phyloP scores from a whole-genome alignment of 2,888 invertebrate genomes.

The Polyommatus icarus region DNA sequence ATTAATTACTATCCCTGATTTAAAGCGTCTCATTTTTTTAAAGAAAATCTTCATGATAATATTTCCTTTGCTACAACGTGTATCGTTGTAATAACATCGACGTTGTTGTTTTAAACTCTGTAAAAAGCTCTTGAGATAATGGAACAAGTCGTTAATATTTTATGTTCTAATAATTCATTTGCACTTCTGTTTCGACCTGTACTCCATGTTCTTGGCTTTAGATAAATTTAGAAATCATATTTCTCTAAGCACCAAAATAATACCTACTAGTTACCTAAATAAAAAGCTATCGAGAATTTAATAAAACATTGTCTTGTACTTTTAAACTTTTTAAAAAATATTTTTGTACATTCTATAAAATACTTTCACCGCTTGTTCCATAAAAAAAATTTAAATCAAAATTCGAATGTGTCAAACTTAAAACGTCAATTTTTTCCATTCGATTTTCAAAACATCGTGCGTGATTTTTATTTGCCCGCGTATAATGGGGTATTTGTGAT shows the following conservation, averaged over 20 bases:
- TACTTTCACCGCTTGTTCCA: not conserved
- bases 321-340: not conserved
- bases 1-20: too few relatives aligned
- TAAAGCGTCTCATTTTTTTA: too few relatives aligned
- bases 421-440: conserved; percentile 15
- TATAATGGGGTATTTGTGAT: conserved; percentile 51
- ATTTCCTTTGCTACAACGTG: not conserved
- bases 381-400: not conserved
- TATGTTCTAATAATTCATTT: conserved; percentile 19
- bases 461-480: conserved; percentile 2
- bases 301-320: not conserved
- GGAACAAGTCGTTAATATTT: conserved; percentile 61
- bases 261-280: not conserved
- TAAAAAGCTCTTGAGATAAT: conserved; percentile 53
- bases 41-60: too few relatives aligned
- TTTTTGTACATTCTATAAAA: not conserved
- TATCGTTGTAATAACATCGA: not conserved
- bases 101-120: conserved; percentile 13
- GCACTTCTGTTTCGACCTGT: conserved; percentile 2
- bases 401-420: not conserved
- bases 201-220: conserved; percentile 17
- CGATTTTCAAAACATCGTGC: conserved; percentile 3
- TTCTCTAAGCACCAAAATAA: not conserved
- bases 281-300: not conserved
- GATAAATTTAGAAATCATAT: not conserved